phyloP scores from a whole-genome alignment of 1,140 invertebrate genomes.

The Druon quercuslanigerum region DNA sequence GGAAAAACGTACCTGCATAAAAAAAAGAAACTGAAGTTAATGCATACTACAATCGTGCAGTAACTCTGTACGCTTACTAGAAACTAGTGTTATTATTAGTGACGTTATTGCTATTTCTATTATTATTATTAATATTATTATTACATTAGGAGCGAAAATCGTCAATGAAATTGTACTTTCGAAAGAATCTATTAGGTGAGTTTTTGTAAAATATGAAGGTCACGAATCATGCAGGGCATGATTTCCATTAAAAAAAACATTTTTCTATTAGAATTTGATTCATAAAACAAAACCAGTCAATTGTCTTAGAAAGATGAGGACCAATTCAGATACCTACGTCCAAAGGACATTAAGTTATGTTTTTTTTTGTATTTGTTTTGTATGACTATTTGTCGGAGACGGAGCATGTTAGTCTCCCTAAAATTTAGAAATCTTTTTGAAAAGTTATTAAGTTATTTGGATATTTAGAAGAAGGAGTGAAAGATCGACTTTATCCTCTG shows the following conservation, averaged over 20 bases:
- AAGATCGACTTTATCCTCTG: constrained; percentile 8
- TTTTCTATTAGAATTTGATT: constrained; percentile 6
- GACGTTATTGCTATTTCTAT: constrained; percentile 45
- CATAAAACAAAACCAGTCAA: constrained; percentile 3
- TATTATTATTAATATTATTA: constrained; percentile 34
- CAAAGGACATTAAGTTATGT: constrained; percentile 13
- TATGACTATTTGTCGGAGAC: constrained; percentile 12
- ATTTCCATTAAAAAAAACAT: background rate
- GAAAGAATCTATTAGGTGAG: background rate
- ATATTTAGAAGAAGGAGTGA: constrained; percentile 9
- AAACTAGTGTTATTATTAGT: constrained; percentile 54
- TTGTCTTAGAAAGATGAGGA: constrained; percentile 16
- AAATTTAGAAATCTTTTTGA: constrained; percentile 6
- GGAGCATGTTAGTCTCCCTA: background rate
- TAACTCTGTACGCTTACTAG: constrained; percentile 58
- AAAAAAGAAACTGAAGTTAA: constrained; percentile 49
- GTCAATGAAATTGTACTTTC: background rate
- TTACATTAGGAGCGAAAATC: constrained; percentile 7
- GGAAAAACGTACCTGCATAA: constrained; percentile 52
- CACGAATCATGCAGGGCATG: constrained; percentile 19
- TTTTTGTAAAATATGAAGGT: constrained; percentile 6
- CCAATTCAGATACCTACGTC: constrained; percentile 13
- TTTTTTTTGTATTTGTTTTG: constrained; percentile 24
- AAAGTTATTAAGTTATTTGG: constrained; percentile 16
- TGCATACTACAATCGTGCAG: constrained; percentile 55